Evolutionary conservation across 1,140 invertebrate species (phyloP).

Genomic region (Zaprionus camerounensis): DNA sequence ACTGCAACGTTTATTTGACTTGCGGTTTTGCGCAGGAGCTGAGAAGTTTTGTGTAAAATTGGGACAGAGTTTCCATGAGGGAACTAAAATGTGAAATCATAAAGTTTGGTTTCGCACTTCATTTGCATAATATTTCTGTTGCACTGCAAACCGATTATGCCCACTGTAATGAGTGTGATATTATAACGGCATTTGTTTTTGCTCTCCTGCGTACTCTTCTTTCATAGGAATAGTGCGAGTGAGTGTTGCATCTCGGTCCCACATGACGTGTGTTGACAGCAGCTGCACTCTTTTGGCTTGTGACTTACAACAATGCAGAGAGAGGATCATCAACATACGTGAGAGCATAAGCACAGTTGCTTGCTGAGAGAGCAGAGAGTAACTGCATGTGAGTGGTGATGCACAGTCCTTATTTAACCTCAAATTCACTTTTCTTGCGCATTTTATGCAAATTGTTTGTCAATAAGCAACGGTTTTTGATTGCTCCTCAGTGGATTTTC

Average conservation of each 20-base stretch:
- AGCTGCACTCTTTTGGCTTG: conserved; percentile 29
- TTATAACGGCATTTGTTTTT: not conserved
- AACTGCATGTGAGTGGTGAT: not conserved
- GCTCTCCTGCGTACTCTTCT: not conserved
- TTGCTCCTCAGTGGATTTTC: conserved; percentile 10
- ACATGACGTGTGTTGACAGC: conserved; percentile 7
- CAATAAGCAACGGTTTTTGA: conserved; percentile 50
- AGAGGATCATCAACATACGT: not conserved
- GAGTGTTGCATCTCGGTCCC: not conserved
- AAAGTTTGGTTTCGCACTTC: not conserved
- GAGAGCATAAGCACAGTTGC: too few species aligned
- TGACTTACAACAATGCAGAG: too few species aligned
- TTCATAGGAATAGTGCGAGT: not conserved
- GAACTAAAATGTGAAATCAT: not conserved
- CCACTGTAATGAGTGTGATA: not conserved
- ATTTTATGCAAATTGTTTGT: conserved; percentile 52
- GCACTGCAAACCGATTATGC: not conserved
- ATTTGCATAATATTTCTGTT: not conserved
- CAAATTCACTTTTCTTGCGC: not conserved
- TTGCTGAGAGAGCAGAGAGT: not conserved
- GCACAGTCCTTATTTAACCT: not conserved
- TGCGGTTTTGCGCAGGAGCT: conserved; percentile 7
- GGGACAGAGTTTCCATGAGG: not conserved
- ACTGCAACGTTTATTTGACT: conserved; percentile 13
- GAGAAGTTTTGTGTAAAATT: conserved; percentile 7